These are phyloP conservation scores for Mormyrus hasselquistii DNA, from an alignment of 2,797 vertebrate species.

Conservation along the genomic window DNA sequence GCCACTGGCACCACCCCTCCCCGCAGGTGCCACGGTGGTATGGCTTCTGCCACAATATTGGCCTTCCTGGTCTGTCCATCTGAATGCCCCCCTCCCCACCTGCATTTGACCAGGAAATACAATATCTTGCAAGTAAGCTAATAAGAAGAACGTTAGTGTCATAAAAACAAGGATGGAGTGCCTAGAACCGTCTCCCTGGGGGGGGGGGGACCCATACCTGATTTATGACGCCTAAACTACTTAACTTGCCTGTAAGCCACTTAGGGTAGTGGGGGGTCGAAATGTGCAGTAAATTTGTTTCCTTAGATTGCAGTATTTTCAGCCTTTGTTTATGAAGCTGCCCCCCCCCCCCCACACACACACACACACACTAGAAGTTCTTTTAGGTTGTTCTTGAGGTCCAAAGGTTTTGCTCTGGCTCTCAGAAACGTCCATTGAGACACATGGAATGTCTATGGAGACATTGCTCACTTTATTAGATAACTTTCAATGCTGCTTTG, in stretches of 20 bases:
- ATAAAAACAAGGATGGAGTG: constrained; percentile 46
- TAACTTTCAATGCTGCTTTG: neutral
- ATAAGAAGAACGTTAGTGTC: constrained; percentile 50
- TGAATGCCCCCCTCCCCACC: constrained; percentile 17
- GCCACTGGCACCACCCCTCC: neutral
- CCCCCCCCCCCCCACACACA: neutral
- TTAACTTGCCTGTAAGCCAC: constrained; percentile 37
- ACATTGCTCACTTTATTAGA: neutral
- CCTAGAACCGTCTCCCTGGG: constrained; percentile 30
- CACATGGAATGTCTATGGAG: neutral
- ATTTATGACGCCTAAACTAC: constrained; percentile 47
- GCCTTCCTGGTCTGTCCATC: neutral
- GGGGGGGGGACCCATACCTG: constrained; percentile 35
- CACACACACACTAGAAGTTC: constrained; percentile 1
- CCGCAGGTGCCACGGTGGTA: neutral
- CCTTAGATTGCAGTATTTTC: constrained; percentile 22
- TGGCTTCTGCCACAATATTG: neutral
- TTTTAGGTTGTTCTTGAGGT: neutral
- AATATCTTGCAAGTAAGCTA: constrained; percentile 48
- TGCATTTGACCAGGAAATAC: constrained; percentile 34
- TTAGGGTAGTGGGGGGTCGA: constrained; percentile 32
- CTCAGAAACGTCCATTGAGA: neutral
- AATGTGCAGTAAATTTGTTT: constrained; percentile 16
- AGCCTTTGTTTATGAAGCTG: neutral
- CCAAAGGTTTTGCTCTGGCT: neutral